These are phyloP conservation scores for Blastobasis adustella DNA, from an alignment of 2,888 invertebrate species.

Conservation along the genomic window DNA sequence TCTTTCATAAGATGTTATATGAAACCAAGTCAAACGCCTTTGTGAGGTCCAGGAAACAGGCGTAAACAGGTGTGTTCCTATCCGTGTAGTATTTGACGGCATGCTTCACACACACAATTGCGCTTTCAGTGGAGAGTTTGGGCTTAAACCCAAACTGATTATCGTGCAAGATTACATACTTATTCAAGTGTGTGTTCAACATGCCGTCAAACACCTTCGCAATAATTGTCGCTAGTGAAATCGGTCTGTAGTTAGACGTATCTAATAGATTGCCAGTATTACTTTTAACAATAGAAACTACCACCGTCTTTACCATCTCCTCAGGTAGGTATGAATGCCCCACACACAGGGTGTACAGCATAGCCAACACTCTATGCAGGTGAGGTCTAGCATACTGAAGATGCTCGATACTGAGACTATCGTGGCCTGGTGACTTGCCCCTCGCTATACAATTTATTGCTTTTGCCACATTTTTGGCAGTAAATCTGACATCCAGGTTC, in stretches of 20 bases:
- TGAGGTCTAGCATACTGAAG: background rate
- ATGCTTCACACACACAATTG: background rate
- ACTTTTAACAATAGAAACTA: constrained; percentile 11
- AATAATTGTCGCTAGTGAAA: constrained; percentile 4
- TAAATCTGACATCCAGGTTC: background rate
- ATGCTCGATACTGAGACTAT: background rate
- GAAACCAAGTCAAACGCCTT: background rate
- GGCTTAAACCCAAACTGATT: constrained; percentile 1
- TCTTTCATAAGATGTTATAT: constrained; percentile 5
- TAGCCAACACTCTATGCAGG: background rate
- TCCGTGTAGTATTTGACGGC: background rate
- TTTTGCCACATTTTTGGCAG: background rate
- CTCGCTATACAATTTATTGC: background rate
- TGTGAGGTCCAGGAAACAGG: background rate
- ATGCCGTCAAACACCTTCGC: constrained; percentile 5
- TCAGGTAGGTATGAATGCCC: background rate
- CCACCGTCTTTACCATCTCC: constrained; percentile 7
- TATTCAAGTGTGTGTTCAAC: constrained; percentile 1
- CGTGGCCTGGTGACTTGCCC: background rate
- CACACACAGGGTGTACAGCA: background rate
- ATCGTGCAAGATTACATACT: background rate
- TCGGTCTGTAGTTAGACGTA: constrained; percentile 4
- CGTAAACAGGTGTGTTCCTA: background rate
- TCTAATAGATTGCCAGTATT: constrained; percentile 5
- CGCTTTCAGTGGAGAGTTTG: background rate